Percentiles rank a stretch among this genome's conserved stretches.
These are phyloP conservation scores for Cheilosia scutellata DNA, from an alignment of 2,888 invertebrate genomes.

Conservation along the genomic window DNA sequence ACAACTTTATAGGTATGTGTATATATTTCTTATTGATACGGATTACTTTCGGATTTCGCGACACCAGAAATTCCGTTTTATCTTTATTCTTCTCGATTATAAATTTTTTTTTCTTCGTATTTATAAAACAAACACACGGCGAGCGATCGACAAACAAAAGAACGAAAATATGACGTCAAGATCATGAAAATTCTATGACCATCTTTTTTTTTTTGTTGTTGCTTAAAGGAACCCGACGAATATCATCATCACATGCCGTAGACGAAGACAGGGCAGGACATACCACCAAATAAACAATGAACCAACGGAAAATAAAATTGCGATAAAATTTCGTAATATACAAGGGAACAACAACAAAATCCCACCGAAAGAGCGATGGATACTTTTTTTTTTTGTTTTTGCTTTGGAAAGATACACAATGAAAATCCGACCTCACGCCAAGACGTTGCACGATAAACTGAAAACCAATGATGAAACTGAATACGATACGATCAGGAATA, in stretches of 20 bases:
- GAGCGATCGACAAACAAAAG: conserved; percentile 34
- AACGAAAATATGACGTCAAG: conserved; percentile 58
- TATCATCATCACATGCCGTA: conserved; percentile 38
- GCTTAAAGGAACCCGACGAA: conserved; percentile 21
- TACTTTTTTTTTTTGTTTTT: conserved; percentile 77
- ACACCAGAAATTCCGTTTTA: conserved; percentile 38
- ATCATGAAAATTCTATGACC: conserved; percentile 28
- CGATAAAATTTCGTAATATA: conserved; percentile 32
- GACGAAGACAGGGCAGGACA: conserved; percentile 28
- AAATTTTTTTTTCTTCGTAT: conserved; percentile 17
- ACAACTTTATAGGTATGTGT: conserved; percentile 29
- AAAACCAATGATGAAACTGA: conserved; percentile 78
- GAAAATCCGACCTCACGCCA: conserved; percentile 78
- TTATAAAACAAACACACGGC: conserved; percentile 46
- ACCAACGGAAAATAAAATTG: conserved; percentile 23
- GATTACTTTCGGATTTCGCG: conserved; percentile 39
- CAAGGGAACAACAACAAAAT: conserved; percentile 22
- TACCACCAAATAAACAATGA: conserved; percentile 23
- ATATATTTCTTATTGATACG: conserved; percentile 13
- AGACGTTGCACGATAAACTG: conserved; percentile 80
- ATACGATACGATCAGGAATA: conserved; percentile 79
- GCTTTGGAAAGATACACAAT: conserved; percentile 59
- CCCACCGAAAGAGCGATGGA: conserved; percentile 30
- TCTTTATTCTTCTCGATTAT: conserved; percentile 6
- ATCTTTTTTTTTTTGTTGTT: background rate